Evolutionary conservation across 2,113 vertebrate species (phyloP).

Genomic region (Archilochus colubris): DNA sequence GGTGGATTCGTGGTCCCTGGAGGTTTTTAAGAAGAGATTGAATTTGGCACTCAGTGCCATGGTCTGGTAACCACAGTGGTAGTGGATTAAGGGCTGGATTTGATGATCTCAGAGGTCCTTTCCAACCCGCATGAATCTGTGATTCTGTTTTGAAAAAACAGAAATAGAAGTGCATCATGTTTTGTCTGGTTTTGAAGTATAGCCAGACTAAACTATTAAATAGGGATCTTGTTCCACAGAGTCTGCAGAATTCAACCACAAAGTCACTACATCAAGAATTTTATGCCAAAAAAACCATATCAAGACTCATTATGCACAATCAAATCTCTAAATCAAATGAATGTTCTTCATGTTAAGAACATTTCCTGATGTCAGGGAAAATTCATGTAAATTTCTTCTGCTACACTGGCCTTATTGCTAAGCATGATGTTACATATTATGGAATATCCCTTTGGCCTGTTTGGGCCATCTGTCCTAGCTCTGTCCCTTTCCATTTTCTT

Average conservation of each 20-base stretch:
- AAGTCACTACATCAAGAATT: constrained; percentile 59
- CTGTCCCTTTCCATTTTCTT: not conserved
- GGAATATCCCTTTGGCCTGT: not conserved
- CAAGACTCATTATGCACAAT: constrained; percentile 67
- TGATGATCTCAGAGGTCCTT: too few species aligned
- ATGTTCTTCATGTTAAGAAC: constrained; percentile 56
- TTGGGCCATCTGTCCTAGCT: not conserved
- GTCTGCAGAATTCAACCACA: constrained; percentile 67
- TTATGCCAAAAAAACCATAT: constrained; percentile 75
- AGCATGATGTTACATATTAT: not conserved
- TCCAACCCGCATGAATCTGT: too few species aligned
- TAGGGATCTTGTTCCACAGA: constrained; percentile 71
- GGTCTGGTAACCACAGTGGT: too few species aligned
- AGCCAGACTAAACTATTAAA: constrained; percentile 74
- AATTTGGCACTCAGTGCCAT: too few species aligned
- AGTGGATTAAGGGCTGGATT: too few species aligned
- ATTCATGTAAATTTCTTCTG: constrained; percentile 17
- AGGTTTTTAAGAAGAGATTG: too few species aligned
- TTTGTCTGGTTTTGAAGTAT: constrained; percentile 68
- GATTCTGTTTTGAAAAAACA: not conserved
- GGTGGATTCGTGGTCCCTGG: too few species aligned
- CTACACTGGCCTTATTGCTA: not conserved
- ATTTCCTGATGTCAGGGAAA: constrained; percentile 66
- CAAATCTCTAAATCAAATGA: constrained; percentile 73
- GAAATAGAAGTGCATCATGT: constrained; percentile 61